These are phyloP conservation scores for Apis laboriosa DNA, from an alignment of 1,140 invertebrate genomes.

Conservation along the genomic window DNA sequence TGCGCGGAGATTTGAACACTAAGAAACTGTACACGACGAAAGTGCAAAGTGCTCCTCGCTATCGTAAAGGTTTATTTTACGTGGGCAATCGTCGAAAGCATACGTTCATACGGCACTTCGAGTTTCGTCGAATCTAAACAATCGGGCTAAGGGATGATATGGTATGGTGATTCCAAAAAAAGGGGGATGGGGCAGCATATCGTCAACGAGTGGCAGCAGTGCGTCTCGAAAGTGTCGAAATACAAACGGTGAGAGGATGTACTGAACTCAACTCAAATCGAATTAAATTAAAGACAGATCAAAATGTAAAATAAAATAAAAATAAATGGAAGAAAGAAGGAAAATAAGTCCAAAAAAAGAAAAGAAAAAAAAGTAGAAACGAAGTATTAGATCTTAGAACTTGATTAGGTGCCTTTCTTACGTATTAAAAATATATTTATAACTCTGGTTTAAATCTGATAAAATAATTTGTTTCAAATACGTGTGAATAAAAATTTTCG, in stretches of 20 bases:
- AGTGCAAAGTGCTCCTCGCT: constrained; percentile 38
- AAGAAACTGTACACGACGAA: constrained; percentile 34
- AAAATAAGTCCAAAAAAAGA: background rate
- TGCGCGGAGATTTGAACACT: constrained; percentile 29
- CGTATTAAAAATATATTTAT: too few relatives aligned
- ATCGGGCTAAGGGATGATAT: background rate
- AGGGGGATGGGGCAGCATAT: background rate
- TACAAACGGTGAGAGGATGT: constrained; percentile 15
- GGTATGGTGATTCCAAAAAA: background rate
- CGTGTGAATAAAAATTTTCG: too few relatives aligned
- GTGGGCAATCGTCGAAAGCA: constrained; percentile 23
- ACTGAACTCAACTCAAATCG: background rate
- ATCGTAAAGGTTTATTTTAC: constrained; percentile 15
- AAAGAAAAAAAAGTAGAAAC: background rate
- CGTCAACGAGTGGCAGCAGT: constrained; percentile 44
- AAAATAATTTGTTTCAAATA: background rate
- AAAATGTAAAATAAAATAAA: background rate
- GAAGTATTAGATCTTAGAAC: background rate
- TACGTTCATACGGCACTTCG: constrained; percentile 27
- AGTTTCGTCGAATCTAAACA: constrained; percentile 32
- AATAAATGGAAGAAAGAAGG: background rate
- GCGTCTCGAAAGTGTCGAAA: constrained; percentile 35
- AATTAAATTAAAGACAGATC: background rate
- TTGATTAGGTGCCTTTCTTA: too few relatives aligned
- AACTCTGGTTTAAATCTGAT: background rate